Evolutionary conservation across 2,888 invertebrate species (phyloP).

Genomic region (Andrena chrysosceles): DNA sequence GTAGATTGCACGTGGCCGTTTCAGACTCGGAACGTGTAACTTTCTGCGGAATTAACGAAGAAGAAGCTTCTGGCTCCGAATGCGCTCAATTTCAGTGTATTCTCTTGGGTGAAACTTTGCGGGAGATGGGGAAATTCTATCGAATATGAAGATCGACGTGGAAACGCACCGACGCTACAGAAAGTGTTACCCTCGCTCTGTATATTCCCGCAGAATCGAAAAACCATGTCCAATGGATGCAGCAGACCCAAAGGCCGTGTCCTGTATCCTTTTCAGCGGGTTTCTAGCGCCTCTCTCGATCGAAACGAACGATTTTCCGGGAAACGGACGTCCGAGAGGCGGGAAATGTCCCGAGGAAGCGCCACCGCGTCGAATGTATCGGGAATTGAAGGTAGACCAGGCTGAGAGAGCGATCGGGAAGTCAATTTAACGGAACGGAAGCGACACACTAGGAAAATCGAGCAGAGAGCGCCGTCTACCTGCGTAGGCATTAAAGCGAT

Average conservation of each 20-base stretch:
- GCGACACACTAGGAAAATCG: constrained; percentile 41
- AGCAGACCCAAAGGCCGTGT: background rate
- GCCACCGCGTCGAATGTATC: constrained; percentile 27
- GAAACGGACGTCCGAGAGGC: constrained; percentile 11
- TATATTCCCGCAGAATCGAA: background rate
- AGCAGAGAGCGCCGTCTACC: constrained; percentile 28
- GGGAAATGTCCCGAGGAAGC: constrained; percentile 26
- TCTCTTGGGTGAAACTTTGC: too few relatives aligned
- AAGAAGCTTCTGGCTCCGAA: too few relatives aligned
- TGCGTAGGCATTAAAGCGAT: constrained; percentile 49
- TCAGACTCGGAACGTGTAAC: too few relatives aligned
- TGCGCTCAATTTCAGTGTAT: too few relatives aligned
- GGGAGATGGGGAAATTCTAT: too few relatives aligned
- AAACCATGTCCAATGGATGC: background rate
- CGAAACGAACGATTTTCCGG: background rate
- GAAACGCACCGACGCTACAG: too few relatives aligned
- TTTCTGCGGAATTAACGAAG: too few relatives aligned
- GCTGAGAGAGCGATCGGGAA: constrained; percentile 23
- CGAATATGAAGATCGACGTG: too few relatives aligned
- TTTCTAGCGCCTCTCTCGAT: background rate
- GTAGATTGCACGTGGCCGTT: too few relatives aligned
- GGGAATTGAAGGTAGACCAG: constrained; percentile 17
- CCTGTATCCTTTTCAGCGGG: background rate
- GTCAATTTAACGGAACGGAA: constrained; percentile 54
- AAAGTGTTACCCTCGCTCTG: too few relatives aligned